Conservation (phyloP, 2,113 vertebrate genomes). For the Brachyhypopomus gauderio region DNA sequence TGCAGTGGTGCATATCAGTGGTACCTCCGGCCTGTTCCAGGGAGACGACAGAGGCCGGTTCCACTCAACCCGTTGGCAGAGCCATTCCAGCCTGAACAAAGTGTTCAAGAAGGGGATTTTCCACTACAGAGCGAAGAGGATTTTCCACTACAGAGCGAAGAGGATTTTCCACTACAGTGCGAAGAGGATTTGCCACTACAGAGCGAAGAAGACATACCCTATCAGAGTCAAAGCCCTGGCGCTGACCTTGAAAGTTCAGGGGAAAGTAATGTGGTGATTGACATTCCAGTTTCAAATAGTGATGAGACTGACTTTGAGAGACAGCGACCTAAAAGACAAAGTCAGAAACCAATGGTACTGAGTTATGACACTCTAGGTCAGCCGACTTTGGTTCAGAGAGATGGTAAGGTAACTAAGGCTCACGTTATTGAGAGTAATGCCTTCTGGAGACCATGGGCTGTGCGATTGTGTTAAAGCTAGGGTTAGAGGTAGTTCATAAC, state of each 20-base stretch:
- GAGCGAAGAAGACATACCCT: neutral
- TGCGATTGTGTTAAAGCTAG: neutral
- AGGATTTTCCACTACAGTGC: constrained; percentile 45
- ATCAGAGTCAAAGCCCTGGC: no score
- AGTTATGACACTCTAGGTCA: no score
- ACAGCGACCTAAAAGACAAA: no score
- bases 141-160: constrained; percentile 45
- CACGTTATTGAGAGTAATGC: neutral
- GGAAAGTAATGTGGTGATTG: no score
- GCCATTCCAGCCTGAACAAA: neutral
- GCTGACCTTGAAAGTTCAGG: no score
- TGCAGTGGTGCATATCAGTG: neutral
- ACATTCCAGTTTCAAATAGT: no score
- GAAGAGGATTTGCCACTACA: constrained; percentile 49
- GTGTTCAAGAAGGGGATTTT: constrained; percentile 33
- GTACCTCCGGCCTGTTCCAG: neutral
- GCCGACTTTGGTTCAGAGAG: no score
- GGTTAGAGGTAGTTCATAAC: neutral
- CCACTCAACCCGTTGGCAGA: no score
- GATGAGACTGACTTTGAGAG: no score
- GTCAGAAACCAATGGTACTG: no score
- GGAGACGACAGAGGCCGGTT: no score
- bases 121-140: constrained; percentile 44
- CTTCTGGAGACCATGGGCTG: neutral
- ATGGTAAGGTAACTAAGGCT: no score